Percentiles rank a stretch among this genome's conserved stretches.
These are phyloP conservation scores for Notechis scutatus DNA, from an alignment of 2,113 vertebrate species.

Conservation along the genomic window DNA sequence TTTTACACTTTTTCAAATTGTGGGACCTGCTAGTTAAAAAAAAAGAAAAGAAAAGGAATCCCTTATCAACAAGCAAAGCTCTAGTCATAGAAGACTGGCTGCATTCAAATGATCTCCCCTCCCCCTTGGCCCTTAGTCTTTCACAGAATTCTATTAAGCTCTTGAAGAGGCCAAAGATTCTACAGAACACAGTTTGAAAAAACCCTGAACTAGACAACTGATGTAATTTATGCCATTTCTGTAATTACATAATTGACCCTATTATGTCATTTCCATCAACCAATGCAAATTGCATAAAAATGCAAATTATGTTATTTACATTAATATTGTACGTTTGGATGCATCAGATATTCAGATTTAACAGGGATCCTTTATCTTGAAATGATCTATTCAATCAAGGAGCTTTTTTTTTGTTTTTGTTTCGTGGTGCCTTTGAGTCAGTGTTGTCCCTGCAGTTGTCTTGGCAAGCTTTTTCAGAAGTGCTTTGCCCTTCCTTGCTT, in stretches of 20 bases:
- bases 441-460: not conserved
- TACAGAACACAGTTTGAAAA: not conserved
- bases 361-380: not conserved
- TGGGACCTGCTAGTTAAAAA: not conserved
- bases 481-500: not conserved
- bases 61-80: not conserved
- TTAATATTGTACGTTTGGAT: not conserved
- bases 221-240: not conserved
- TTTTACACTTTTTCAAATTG: not conserved
- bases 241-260: not conserved
- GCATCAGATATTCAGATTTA: not conserved
- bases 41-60: not conserved
- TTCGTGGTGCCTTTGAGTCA: not conserved
- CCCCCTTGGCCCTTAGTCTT: not conserved
- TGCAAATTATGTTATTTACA: not conserved
- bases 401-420: not conserved
- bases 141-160: not conserved
- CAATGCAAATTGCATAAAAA: not conserved
- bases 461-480: not conserved
- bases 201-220: not conserved
- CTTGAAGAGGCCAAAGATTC: not conserved
- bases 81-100: not conserved
- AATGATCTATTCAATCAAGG: not conserved
- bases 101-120: not conserved
- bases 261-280: not conserved